Conservation (phyloP, 30 jellyfish, hydroid and myxozoan genomes). For the Turritopsis rubra region DNA sequence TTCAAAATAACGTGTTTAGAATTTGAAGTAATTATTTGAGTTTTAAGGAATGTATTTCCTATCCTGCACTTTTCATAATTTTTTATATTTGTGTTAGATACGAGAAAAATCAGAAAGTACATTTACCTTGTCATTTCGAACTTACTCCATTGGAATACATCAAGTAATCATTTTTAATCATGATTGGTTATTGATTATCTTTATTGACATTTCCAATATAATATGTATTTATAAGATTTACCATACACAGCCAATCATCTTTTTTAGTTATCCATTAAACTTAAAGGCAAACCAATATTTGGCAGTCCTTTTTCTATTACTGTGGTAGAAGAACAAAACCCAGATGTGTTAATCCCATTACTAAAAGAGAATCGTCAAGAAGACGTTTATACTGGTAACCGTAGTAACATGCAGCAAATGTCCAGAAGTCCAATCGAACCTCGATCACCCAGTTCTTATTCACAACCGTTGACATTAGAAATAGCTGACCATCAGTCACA, state of each 20-base stretch:
- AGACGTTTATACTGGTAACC: background rate
- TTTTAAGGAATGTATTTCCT: too few relatives aligned
- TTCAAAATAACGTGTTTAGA: too few relatives aligned
- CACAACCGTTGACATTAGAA: slow-evolving; percentile 8
- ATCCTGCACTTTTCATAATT: background rate
- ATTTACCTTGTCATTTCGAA: slow-evolving; percentile 55
- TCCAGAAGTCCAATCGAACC: slow-evolving; percentile 11
- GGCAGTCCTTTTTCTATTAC: slow-evolving; percentile 87
- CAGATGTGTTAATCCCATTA: background rate
- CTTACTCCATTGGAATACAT: slow-evolving; percentile 80
- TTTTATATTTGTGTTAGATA: slow-evolving; percentile 34
- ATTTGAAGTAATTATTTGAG: too few relatives aligned
- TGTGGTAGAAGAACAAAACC: slow-evolving; percentile 12
- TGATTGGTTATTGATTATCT: background rate
- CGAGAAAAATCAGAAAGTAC: slow-evolving; percentile 66
- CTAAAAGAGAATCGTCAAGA: background rate
- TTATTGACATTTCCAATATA: background rate
- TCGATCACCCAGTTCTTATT: background rate
- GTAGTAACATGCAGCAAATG: background rate
- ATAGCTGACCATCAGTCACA: background rate
- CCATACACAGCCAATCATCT: background rate
- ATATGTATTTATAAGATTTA: background rate
- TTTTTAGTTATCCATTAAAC: slow-evolving; percentile 62
- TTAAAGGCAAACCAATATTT: slow-evolving; percentile 56
- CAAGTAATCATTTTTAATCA: slow-evolving; percentile 38